phyloP scores from a whole-genome alignment of 2,113 vertebrate species.

The Pseudopipra pipra region DNA sequence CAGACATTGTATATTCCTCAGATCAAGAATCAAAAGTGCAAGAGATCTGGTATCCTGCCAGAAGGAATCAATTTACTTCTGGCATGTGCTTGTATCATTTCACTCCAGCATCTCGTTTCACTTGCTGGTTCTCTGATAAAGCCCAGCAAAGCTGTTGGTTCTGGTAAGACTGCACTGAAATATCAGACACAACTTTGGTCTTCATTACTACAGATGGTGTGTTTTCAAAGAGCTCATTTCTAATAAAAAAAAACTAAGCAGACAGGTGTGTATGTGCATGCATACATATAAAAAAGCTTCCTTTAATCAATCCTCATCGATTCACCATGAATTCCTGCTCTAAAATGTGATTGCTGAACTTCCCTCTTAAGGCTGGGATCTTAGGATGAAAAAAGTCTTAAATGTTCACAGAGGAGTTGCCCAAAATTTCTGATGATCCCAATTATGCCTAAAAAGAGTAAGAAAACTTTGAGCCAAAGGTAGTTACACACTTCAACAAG shows the following conservation, averaged over 20 bases:
- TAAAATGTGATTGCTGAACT: background rate
- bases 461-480: background rate
- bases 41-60: background rate
- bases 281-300: accelerated
- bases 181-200: background rate
- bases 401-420: background rate
- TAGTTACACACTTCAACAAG: background rate
- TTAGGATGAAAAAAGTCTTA: background rate
- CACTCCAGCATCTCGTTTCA: background rate
- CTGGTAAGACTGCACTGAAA: background rate
- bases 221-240: background rate
- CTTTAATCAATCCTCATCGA: background rate
- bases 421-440: background rate
- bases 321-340: background rate
- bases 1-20: background rate
- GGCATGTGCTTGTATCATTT: background rate
- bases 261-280: background rate
- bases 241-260: background rate
- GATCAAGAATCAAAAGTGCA: background rate
- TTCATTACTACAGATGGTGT: background rate
- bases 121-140: background rate
- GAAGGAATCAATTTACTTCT: background rate
- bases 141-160: background rate
- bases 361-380: background rate
- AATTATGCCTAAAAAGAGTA: background rate